Evolutionary conservation across 2,113 vertebrate genomes (phyloP), one percentile per base, ranked within the genome.

Genomic region (Glaucidium brasilianum): DNA sequence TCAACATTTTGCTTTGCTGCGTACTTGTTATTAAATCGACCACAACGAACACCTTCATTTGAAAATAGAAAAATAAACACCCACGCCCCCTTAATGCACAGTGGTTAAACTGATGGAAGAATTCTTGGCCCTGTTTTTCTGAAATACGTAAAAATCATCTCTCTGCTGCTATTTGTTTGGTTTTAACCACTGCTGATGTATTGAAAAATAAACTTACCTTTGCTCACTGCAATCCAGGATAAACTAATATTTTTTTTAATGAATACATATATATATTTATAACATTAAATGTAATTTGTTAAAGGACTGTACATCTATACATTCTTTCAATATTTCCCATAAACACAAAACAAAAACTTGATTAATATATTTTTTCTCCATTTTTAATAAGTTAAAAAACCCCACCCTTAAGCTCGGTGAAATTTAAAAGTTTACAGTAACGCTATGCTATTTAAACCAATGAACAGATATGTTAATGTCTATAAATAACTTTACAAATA

Each of bases 401-500:
- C 6, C 34, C 81, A 93, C 83, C 92, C 81, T 96, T 97, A 98
- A 98, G 98, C 80, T 98, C 39, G 92, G 96, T 98, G 96, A 98
- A 96, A 76, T 68, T 94, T 77, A 71, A 97, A 78, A 84, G 97
- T 97, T 96, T 98, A 98, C 98, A 99, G 98, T 98, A 99, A 98
- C 56, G 26, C 98, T 97, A 98, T 73, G 62, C 98, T 97, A 97
- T 98, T 98, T 98, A 96, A 94, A 98, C 97, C 97, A 74, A 98
- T 97, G 97, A 98, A 98, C 98, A 97, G 97, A 98, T 98, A 98
- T 98, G 98, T 98, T 99, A 98, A 98, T 96, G 98, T 98, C 98
- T 99, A 99, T 99, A 99, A 99, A 99, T 99, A 99, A 98, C 98
- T 99, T 99, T 99, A 99, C 99, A 99, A 99, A 99, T 99, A 99